These are phyloP conservation scores for Erethizon dorsatum DNA, from an alignment of 2,797 vertebrate genomes.

Conservation along the genomic window DNA sequence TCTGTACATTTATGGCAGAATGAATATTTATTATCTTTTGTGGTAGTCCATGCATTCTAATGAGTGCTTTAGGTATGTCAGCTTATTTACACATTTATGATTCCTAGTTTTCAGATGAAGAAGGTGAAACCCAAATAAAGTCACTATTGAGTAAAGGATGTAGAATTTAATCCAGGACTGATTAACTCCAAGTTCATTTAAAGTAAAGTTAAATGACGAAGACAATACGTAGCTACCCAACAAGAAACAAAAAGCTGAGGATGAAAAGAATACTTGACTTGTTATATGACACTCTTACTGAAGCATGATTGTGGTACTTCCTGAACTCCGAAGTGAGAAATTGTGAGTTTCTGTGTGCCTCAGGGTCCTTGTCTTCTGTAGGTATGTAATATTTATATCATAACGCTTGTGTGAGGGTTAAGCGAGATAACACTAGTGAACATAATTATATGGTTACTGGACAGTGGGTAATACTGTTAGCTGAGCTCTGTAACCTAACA, in stretches of 20 bases:
- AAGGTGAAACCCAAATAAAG: not conserved
- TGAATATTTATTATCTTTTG: not conserved
- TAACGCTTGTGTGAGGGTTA: not conserved
- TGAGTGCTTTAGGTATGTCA: not conserved
- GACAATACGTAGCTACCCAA: fast-evolving
- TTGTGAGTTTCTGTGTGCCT: not conserved
- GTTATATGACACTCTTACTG: not conserved
- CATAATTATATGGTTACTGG: not conserved
- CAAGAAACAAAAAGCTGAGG: not conserved
- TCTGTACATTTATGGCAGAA: not conserved
- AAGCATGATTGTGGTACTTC: not conserved
- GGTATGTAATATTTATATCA: not conserved
- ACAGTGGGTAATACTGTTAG: not conserved
- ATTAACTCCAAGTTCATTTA: not conserved
- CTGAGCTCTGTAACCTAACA: not conserved
- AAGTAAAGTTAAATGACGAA: not conserved
- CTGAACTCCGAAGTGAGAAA: not conserved
- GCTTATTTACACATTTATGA: not conserved
- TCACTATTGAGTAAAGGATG: not conserved
- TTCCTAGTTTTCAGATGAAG: conserved; percentile 12
- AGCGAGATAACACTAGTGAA: not conserved
- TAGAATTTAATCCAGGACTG: not conserved
- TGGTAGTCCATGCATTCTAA: not conserved
- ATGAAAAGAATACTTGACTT: not conserved
- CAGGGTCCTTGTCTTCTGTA: not conserved